Evolutionary conservation across 2,797 vertebrate genomes (phyloP), one percentile per base, ranked within the genome.

Genomic region (Leptatherina wallacei): DNA sequence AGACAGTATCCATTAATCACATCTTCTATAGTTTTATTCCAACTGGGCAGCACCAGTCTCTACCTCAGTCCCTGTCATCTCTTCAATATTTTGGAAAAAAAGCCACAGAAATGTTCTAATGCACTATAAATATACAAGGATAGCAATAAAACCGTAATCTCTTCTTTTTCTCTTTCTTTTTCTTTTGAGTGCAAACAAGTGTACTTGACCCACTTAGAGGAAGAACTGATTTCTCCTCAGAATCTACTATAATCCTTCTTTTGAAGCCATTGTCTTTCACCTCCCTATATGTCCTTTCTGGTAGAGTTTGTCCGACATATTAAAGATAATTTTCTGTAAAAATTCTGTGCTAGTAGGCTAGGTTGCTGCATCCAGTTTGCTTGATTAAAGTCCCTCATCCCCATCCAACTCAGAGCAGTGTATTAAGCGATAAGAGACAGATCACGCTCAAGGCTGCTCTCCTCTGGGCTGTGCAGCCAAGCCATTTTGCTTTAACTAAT

Each of bases 401-500:
- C 64, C 60, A 22, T 89, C 84, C 77, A 85, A 60, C 73, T 74
- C 55, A 0, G 77, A 80, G 71, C 80, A 74, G 81, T 71, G 85
- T 81, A 64, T 73, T 85, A 35, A 29, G 81, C 77, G 88, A 91
- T 89, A 87, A 93, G 84, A 63, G 75, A 57, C 70, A 30, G 73
- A 71, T 89, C 78, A 71, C 68, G 75, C 54, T 77, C 56, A 14
- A 63, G 73, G 83, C 80, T 51, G 49, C 9, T 6, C 68, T 52
- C 70, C 84, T 80, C 61, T 22, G 77, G 52, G 71, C 71, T 2
- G 47, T 70, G 77, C 68, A 81, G 81, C 75, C 4, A 40, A 87
- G 78, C 78, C 85, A 80, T 88, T 89, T 89, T 81, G 71, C 85
- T 86, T 83, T 40, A 82, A 78, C 81, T 64, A 78, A 79, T 73